These are phyloP conservation scores for Drosophila simulans DNA, from an alignment of 1,140 invertebrate species.

Conservation along the genomic window DNA sequence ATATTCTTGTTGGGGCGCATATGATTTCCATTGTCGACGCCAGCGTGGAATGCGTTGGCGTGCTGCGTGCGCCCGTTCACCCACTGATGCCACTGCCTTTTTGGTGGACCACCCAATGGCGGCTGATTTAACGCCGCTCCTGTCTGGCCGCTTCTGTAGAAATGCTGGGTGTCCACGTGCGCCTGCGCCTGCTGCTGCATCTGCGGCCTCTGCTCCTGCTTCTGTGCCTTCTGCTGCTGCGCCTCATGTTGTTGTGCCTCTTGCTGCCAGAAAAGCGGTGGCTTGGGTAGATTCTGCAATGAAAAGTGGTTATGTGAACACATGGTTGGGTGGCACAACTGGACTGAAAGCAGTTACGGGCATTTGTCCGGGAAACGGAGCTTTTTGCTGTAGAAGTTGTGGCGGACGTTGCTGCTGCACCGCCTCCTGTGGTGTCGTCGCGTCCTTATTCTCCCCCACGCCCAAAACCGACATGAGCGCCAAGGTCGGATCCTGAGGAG, in stretches of 20 bases:
- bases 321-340: background rate
- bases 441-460: slow-evolving; percentile 19
- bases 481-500: slow-evolving; percentile 41
- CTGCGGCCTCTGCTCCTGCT: slow-evolving; percentile 10
- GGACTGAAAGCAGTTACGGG: slow-evolving; percentile 7
- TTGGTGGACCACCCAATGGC: background rate
- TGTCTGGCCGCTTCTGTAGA: background rate
- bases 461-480: slow-evolving; percentile 57
- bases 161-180: slow-evolving; percentile 11
- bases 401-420: background rate
- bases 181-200: slow-evolving; percentile 1
- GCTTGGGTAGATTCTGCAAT: slow-evolving; percentile 57
- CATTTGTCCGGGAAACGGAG: slow-evolving; percentile 26
- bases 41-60: background rate
- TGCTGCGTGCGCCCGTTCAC: background rate
- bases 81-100: background rate
- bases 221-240: slow-evolving; percentile 4
- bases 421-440: background rate
- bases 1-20: background rate
- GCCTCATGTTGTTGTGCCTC: slow-evolving; percentile 39
- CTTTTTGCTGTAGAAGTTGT: background rate
- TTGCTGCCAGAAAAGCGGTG: slow-evolving; percentile 63
- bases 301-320: background rate
- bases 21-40: slow-evolving; percentile 9
- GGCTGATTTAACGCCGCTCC: background rate